Evolutionary conservation across 2,113 vertebrate species (phyloP).

Genomic region (Cnemophilus loriae): DNA sequence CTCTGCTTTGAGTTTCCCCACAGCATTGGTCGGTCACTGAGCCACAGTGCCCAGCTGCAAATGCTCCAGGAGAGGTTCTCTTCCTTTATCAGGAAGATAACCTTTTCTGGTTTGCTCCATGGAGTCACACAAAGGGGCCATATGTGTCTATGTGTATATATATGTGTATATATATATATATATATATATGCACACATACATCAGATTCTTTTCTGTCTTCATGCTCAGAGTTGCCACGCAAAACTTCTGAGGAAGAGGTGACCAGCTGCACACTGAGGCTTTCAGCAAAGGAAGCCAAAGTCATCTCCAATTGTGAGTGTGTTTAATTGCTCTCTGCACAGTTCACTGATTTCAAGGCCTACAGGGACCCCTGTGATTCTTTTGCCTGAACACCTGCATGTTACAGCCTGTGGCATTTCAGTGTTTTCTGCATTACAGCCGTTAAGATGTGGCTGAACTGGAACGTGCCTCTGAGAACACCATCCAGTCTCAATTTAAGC

Average conservation of each 20-base stretch:
- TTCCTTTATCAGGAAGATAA: not conserved
- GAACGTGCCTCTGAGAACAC: not conserved
- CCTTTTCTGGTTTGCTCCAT: not conserved
- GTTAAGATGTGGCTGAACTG: not conserved
- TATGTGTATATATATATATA: rapidly evolving
- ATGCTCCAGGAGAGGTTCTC: not conserved
- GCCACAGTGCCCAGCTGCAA: not conserved
- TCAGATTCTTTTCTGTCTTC: not conserved
- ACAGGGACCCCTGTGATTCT: not conserved
- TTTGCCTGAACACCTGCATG: conserved; percentile 19
- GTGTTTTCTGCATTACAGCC: not conserved
- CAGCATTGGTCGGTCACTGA: rapidly evolving
- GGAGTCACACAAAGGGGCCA: not conserved
- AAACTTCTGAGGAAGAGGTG: not conserved
- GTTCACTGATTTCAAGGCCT: not conserved
- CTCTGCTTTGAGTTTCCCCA: not conserved
- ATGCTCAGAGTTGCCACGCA: not conserved
- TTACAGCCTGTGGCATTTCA: not conserved
- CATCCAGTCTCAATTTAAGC: not conserved
- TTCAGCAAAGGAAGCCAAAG: conserved; percentile 35
- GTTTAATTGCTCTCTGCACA: conserved; percentile 31
- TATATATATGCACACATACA: rapidly evolving
- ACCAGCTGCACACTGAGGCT: conserved; percentile 4
- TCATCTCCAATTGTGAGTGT: not conserved
- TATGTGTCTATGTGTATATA: not conserved